Evolutionary conservation across 2,113 vertebrate species (phyloP), one percentile per base, ranked within the genome.

Genomic region (Mystacornis crossleyi): DNA sequence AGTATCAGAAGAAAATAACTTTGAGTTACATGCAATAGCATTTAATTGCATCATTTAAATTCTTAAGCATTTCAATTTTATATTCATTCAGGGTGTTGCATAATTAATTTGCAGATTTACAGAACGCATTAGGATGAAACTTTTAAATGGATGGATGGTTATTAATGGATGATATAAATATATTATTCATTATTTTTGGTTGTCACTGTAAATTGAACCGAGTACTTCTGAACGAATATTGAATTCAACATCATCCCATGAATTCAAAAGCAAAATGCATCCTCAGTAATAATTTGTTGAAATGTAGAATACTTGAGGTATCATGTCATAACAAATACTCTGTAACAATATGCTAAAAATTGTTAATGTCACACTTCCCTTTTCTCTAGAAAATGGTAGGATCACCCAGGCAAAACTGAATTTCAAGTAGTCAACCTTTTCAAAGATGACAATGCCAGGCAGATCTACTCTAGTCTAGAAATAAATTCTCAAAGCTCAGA

Each of bases 31-130:
- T 38, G 75, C 64, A 97, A 91, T 92, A 93, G 78, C 85, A 91
- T 96, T 97, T 96, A 93, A 97, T 96, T 95, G 94, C 71, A 96
- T 92, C 78, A 90, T 96, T 97, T 97, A 93, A 97, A 96, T 94
- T 85, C 90, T 95, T 86, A 95, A 96, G 89, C 60, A 94, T 94
- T 96, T 97, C 87, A 82, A 94, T 96, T 95, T 95, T 82, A 94
- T 95, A 94, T 89, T 95, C 80, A 95, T 96, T 97, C 93, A 83
- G 45, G 73, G 77, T 72, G 96, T 96, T 97, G 88, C 93, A 97
- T 97, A 97, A 97, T 96, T 98, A 94, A 97, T 97, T 97, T 94
- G 9, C 80, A 96, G 81, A 96, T 94, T 97, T 97, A 77, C 73
- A 97, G 90, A 91, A 96, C 0, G 3, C 79, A 97, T 95, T 88